Evolutionary conservation across 2,797 vertebrate genomes (phyloP).

Genomic region (Percopsis omiscomaycus): DNA sequence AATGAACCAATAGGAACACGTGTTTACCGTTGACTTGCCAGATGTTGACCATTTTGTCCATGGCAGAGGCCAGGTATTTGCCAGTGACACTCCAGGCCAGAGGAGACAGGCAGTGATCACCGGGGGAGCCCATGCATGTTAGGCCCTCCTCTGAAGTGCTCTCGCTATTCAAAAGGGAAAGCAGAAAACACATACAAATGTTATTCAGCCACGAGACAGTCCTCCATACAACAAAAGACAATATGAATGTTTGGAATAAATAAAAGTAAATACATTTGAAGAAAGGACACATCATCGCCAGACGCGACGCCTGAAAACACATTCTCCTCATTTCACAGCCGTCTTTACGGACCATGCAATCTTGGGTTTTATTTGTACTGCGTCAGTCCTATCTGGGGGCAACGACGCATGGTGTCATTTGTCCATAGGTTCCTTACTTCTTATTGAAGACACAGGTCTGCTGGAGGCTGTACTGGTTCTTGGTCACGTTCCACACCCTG

Average conservation of each 20-base stretch:
- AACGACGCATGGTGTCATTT: background rate
- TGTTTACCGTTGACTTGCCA: conserved; percentile 96
- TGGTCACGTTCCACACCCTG: conserved; percentile 93
- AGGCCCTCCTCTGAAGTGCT: conserved; percentile 81
- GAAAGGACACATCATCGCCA: no score
- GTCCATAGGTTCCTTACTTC: conserved; percentile 55
- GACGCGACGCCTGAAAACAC: no score
- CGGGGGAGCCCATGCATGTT: conserved; percentile 82
- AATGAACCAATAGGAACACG: background rate
- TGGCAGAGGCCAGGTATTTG: conserved; percentile 90
- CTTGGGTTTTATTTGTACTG: background rate
- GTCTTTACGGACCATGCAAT: background rate
- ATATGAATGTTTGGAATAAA: background rate
- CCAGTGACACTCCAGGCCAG: conserved; percentile 94
- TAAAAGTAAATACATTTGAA: no score
- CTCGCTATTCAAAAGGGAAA: conserved; percentile 73
- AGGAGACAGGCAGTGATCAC: conserved; percentile 86
- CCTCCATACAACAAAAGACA: background rate
- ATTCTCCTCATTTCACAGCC: background rate
- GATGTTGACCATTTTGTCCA: conserved; percentile 96
- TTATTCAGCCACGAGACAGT: background rate
- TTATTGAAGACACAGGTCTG: conserved; percentile 96
- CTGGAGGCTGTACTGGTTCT: conserved; percentile 92
- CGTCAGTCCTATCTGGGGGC: background rate
- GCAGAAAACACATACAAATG: background rate